Conservation (phyloP, 1,140 invertebrate genomes). For the Drosophila subobscura region DNA sequence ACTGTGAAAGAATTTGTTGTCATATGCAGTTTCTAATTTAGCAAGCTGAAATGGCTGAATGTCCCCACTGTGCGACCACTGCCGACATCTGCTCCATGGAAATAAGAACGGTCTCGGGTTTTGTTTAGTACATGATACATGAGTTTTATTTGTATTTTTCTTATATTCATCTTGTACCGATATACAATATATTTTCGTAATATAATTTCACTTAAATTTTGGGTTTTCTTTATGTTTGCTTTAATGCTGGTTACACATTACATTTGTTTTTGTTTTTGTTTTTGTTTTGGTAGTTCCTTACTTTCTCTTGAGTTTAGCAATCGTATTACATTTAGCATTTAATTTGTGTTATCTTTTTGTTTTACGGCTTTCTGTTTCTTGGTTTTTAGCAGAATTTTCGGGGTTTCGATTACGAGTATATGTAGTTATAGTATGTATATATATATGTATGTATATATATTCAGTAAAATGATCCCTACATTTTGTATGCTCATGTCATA, state of each 20-base stretch:
- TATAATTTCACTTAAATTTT: constrained; percentile 78
- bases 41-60: too few relatives aligned
- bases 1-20: too few relatives aligned
- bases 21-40: too few relatives aligned
- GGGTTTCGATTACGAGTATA: constrained; percentile 57
- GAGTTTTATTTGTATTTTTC: constrained; percentile 80
- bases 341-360: constrained; percentile 37
- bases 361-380: constrained; percentile 19
- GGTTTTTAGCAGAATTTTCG: constrained; percentile 60
- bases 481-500: constrained; percentile 81
- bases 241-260: constrained; percentile 35
- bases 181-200: constrained; percentile 81
- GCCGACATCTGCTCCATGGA: background rate
- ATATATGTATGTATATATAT: constrained; percentile 52
- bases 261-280: constrained; percentile 17
- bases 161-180: constrained; percentile 80
- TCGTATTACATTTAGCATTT: constrained; percentile 73
- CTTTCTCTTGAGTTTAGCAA: constrained; percentile 66
- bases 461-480: constrained; percentile 83
- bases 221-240: constrained; percentile 31
- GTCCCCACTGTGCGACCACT: background rate
- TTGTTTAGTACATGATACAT: constrained; percentile 81
- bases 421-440: constrained; percentile 61
- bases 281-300: constrained; percentile 36
- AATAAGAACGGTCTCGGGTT: constrained; percentile 34